Evolutionary conservation across 2,888 invertebrate species (phyloP).

Genomic region (Liopterus haemorrhoidalis): DNA sequence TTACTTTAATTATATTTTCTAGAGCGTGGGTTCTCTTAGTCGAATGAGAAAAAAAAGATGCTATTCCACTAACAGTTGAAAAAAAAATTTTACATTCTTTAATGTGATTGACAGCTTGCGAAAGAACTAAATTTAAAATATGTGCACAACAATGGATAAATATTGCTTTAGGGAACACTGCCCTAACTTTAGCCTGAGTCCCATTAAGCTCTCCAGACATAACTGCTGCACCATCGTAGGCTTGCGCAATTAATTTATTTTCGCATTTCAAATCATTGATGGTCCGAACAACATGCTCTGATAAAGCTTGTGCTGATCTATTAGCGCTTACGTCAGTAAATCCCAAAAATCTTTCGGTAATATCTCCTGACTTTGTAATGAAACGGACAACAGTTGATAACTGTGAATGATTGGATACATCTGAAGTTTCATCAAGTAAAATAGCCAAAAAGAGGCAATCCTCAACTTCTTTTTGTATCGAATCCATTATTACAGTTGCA

Average conservation of each 20-base stretch:
- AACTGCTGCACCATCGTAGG: conserved; percentile 36
- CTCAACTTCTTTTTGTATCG: conserved; percentile 14
- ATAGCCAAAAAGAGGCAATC: no score
- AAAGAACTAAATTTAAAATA: conserved; percentile 27
- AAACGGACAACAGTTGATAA: conserved; percentile 19
- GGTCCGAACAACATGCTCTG: conserved; percentile 26
- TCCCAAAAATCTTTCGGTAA: conserved; percentile 33
- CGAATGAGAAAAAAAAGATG: conserved; percentile 34
- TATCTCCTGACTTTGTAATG: conserved; percentile 1
- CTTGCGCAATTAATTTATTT: conserved; percentile 37
- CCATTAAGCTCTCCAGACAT: conserved; percentile 33
- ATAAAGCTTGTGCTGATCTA: conserved; percentile 31
- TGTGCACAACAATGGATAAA: conserved; percentile 26
- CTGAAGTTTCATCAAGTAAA: no score
- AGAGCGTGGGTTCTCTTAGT: conserved; percentile 28
- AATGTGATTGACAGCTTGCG: conserved; percentile 30
- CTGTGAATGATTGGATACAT: no score
- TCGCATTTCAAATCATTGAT: conserved; percentile 29
- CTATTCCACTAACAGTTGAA: conserved; percentile 30
- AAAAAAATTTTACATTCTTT: conserved; percentile 35
- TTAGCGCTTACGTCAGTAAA: conserved; percentile 34
- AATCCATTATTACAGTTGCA: no score
- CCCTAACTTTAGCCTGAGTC: conserved; percentile 34
- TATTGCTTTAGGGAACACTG: no score
- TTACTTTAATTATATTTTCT: conserved; percentile 19